phyloP scores from a whole-genome alignment of 2,888 invertebrate genomes.

The Ypsolopha scabrella region DNA sequence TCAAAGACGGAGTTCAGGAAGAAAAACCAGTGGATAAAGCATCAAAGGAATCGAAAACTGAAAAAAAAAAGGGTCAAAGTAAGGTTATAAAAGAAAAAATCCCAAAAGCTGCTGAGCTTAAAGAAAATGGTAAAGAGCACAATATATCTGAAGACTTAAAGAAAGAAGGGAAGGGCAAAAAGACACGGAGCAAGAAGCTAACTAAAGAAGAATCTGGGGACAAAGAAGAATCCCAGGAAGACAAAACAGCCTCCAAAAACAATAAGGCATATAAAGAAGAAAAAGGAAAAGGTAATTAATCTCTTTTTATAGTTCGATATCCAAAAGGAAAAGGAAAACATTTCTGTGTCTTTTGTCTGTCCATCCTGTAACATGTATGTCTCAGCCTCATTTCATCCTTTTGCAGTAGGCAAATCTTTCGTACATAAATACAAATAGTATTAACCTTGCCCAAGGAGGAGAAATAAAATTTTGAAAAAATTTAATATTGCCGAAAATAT shows the following conservation, averaged over 20 bases:
- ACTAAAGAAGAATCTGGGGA: constrained; percentile 28
- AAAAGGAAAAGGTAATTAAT: constrained; percentile 8
- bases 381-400: too few relatives aligned
- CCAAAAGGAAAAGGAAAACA: neutral
- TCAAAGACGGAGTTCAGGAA: constrained; percentile 3
- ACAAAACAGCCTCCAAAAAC: constrained; percentile 32
- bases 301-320: neutral
- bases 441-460: too few relatives aligned
- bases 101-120: too few relatives aligned
- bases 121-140: constrained; percentile 17
- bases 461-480: too few relatives aligned
- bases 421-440: too few relatives aligned
- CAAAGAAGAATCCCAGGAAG: constrained; percentile 24
- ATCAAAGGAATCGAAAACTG: constrained; percentile 8
- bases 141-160: constrained; percentile 33
- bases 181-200: constrained; percentile 38
- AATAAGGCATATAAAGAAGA: constrained; percentile 4
- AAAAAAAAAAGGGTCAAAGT: constrained; percentile 11
- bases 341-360: neutral
- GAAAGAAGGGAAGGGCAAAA: constrained; percentile 40
- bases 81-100: too few relatives aligned
- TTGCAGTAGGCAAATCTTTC: too few relatives aligned
- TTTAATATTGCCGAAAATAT: too few relatives aligned
- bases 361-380: too few relatives aligned
- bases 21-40: constrained; percentile 13